These are phyloP conservation scores for Formica exsecta DNA, from an alignment of 1,140 invertebrate species.

Conservation along the genomic window DNA sequence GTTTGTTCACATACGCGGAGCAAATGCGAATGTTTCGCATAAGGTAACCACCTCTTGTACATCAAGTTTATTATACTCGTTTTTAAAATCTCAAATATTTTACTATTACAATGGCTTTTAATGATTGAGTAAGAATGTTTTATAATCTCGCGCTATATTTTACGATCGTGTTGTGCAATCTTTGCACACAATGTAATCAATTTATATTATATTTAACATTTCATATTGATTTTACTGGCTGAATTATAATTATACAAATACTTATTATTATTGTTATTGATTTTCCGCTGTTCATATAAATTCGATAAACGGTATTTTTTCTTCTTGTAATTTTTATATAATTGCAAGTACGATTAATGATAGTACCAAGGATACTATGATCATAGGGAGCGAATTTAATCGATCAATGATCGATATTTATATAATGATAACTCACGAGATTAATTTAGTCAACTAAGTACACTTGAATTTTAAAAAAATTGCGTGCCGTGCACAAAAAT, in stretches of 20 bases:
- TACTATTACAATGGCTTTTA: conserved; percentile 37
- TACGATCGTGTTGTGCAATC: too few relatives aligned
- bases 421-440: conserved; percentile 22
- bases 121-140: not conserved
- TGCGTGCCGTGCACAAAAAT: not conserved
- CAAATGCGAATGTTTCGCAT: conserved; percentile 41
- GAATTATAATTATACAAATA: not conserved
- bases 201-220: not conserved
- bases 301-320: not conserved
- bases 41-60: not conserved
- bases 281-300: not conserved
- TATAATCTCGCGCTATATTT: not conserved
- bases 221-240: not conserved
- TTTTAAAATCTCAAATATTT: not conserved
- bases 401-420: not conserved
- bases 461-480: not conserved
- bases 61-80: conserved; percentile 11
- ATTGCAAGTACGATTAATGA: not conserved
- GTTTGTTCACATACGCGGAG: not conserved
- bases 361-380: not conserved
- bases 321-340: not conserved
- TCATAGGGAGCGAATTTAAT: not conserved
- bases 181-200: not conserved
- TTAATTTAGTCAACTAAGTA: not conserved
- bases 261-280: not conserved